Conservation (phyloP, 2,888 invertebrate species). For the Lithodes maja region DNA sequence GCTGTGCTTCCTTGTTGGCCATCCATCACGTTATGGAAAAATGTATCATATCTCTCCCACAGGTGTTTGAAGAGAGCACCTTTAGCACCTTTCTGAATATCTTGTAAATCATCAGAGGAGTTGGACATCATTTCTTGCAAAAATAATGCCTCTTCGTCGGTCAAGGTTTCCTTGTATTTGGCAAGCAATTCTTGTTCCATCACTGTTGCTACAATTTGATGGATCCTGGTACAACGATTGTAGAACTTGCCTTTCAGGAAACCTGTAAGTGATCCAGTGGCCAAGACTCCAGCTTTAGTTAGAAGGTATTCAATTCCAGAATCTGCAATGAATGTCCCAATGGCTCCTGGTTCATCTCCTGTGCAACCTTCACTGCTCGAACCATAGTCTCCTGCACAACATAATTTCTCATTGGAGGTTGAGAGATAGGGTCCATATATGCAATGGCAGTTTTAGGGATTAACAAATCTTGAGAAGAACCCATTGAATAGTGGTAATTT, state of each 20-base stretch:
- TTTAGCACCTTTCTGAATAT: no score
- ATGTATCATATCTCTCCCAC: neutral
- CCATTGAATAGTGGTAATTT: no score
- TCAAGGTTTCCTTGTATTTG: neutral
- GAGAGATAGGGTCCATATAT: constrained; percentile 21
- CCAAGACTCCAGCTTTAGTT: constrained; percentile 33
- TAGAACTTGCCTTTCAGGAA: constrained; percentile 25
- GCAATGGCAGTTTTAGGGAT: no score
- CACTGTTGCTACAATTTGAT: constrained; percentile 24
- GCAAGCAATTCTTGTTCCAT: constrained; percentile 25
- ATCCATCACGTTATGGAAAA: constrained; percentile 19
- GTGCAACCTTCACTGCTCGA: constrained; percentile 1
- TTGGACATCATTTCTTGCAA: no score
- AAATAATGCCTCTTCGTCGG: constrained; percentile 4
- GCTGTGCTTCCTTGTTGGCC: constrained; percentile 1
- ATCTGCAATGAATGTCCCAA: constrained; percentile 17
- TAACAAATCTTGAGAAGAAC: no score
- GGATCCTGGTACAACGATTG: constrained; percentile 26
- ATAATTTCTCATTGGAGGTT: constrained; percentile 8
- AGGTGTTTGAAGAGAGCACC: no score
- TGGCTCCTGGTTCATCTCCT: constrained; percentile 20
- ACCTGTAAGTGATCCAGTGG: constrained; percentile 29
- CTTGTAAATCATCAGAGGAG: no score
- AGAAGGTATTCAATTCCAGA: constrained; percentile 26
- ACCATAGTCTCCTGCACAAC: constrained; percentile 5